phyloP scores from a whole-genome alignment of 2,888 invertebrate genomes.

The Dysmachus trigonus region DNA sequence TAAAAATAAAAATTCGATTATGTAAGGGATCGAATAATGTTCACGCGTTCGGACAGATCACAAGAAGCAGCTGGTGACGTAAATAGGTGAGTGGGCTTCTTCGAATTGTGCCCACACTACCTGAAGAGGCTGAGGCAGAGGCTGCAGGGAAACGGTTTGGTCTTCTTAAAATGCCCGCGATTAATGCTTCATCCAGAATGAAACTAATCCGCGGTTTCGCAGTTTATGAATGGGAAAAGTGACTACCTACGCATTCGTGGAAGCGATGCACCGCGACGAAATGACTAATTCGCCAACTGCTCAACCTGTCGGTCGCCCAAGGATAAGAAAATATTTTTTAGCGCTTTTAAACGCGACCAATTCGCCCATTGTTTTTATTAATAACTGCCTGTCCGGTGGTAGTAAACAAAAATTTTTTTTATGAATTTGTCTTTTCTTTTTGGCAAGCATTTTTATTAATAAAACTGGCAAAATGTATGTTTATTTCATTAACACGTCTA shows the following conservation, averaged over 20 bases:
- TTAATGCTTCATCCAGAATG: not conserved
- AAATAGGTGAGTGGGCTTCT: not conserved
- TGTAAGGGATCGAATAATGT: not conserved
- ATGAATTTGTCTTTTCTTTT: not conserved
- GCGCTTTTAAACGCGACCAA: not conserved
- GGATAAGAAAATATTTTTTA: not conserved
- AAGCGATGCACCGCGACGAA: not conserved
- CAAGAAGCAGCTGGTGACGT: not conserved
- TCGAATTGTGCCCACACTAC: not conserved
- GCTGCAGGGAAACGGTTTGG: not conserved
- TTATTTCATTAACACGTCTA: not conserved
- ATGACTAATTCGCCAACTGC: conserved; percentile 8
- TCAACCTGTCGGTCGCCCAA: not conserved
- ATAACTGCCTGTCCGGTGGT: not conserved
- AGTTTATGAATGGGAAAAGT: not conserved
- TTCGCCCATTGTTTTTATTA: not conserved
- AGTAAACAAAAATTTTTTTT: not conserved
- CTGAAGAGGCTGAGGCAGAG: not conserved
- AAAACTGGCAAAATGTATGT: not conserved
- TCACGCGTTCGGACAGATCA: not conserved
- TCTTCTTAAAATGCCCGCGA: not conserved
- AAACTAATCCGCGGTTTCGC: not conserved
- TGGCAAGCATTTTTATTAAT: not conserved
- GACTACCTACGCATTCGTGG: not conserved
- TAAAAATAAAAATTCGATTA: conserved; percentile 1